These are phyloP conservation scores for Taenaris catops DNA, from an alignment of 2,888 invertebrate species.

Conservation along the genomic window DNA sequence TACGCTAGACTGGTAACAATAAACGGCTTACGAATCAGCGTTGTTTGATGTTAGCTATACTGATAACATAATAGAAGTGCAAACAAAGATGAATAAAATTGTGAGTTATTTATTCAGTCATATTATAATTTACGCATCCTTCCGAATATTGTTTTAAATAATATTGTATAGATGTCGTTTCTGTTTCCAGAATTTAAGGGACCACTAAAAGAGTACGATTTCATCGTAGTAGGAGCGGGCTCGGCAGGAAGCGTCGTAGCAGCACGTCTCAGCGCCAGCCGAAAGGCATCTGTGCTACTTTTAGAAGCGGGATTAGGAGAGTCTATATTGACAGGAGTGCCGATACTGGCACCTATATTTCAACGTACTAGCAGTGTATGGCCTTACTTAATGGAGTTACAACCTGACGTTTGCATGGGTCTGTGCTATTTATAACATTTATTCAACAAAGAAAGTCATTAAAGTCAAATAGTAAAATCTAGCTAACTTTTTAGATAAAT, in stretches of 20 bases:
- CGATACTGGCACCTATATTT: constrained; percentile 58
- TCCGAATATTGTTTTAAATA: no score
- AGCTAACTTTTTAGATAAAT: no score
- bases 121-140: no score
- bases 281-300: constrained; percentile 62
- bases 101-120: no score
- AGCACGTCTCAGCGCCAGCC: constrained; percentile 64
- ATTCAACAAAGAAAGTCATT: no score
- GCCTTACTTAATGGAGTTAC: constrained; percentile 77
- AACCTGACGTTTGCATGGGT: constrained; percentile 73
- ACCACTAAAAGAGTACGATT: constrained; percentile 60
- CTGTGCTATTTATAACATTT: constrained; percentile 20
- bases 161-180: no score
- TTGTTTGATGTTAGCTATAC: no score
- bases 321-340: constrained; percentile 57
- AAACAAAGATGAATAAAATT: no score
- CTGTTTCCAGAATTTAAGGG: constrained; percentile 51
- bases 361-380: constrained; percentile 66
- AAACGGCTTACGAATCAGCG: no score
- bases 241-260: constrained; percentile 77
- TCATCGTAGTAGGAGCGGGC: constrained; percentile 76
- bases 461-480: no score
- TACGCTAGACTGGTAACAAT: no score
- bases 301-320: constrained; percentile 73
- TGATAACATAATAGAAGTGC: no score